Evolutionary conservation across 53 echinoderm and acorn worm genomes (phyloP), one percentile per base, ranked within the genome.

Genomic region (Paracentrotus lividus): DNA sequence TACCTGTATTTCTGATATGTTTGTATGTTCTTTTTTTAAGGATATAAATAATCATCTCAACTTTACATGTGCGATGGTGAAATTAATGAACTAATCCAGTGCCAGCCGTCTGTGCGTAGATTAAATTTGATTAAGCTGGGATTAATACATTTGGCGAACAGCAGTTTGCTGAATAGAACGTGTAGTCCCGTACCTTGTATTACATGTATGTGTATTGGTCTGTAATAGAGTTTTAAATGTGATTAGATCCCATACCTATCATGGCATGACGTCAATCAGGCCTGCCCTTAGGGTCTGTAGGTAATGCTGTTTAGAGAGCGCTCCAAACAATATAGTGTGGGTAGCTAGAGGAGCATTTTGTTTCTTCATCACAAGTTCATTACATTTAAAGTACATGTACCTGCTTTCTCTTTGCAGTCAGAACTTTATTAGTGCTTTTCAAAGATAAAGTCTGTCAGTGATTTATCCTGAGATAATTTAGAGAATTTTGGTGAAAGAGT

Each of bases 251-350:
- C 88, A 88, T 88, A 55, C 88, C 88, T 88, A 16, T 88, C 56
- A 56, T 88, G 32, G 88, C 88, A 56, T 88, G 88, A 88, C 88
- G 88, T 88, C 88, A 88, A 58, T 51, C 88, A 88, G 36, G 29
- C 88, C 54, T 56, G 31, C 54, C 88, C 72, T 20, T 36, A 66
- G 66, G 66, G 14, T 32, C 54, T 32, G 29, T 29, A 38, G 88
- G 88, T 58, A 56, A 52, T 53, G 85, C 85, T 49, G 26, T 85
- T 85, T 47, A 31, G 49, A 85, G 85, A 85, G 85, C 49, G 49
- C 85, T 85, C 49, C 26, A 81, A 23, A 81, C n/a, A 23, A 23
- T 67, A 8, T 67, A 12, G 6, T 51, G 12, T 51, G 51, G 12
- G 12, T 6, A 51, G 40, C 36, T 72, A 12, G 72, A 72, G 72